Percentiles rank a stretch among this genome's conserved stretches.
These are phyloP conservation scores for Phyllopteryx taeniolatus DNA, from an alignment of 2,113 vertebrate genomes.

Conservation along the genomic window DNA sequence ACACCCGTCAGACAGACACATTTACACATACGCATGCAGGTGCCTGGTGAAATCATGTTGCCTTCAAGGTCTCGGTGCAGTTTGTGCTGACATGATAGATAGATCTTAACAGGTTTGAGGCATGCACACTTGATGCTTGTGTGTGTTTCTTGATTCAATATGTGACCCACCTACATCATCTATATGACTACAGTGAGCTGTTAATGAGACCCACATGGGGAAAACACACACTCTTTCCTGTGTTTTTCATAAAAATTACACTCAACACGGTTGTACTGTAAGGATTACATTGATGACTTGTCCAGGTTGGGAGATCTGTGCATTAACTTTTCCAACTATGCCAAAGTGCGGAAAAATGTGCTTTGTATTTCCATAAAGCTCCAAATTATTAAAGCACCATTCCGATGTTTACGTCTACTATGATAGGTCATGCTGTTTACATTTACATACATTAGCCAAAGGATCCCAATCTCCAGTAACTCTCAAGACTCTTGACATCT, in stretches of 20 bases:
- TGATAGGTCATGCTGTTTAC: background rate
- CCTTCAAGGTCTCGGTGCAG: slow-evolving; percentile 21
- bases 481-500: background rate
- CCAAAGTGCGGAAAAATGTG: no score
- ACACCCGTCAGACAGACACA: background rate
- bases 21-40: background rate
- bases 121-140: slow-evolving; percentile 1
- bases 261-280: no score
- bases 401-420: no score
- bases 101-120: background rate
- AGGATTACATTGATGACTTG: no score
- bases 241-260: no score
- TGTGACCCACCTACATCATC: background rate
- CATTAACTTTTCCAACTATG: no score
- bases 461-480: background rate
- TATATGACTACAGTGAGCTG: background rate
- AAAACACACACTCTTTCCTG: background rate
- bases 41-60: background rate
- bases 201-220: background rate
- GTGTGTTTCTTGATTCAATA: background rate
- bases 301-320: no score
- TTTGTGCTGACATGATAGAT: slow-evolving; percentile 16
- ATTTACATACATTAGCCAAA: background rate
- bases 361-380: no score
- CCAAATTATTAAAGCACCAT: no score